Percentiles rank a stretch among this genome's conserved stretches.
Conservation (phyloP, 2,888 invertebrate species). For the Ernsta delagoae region DNA sequence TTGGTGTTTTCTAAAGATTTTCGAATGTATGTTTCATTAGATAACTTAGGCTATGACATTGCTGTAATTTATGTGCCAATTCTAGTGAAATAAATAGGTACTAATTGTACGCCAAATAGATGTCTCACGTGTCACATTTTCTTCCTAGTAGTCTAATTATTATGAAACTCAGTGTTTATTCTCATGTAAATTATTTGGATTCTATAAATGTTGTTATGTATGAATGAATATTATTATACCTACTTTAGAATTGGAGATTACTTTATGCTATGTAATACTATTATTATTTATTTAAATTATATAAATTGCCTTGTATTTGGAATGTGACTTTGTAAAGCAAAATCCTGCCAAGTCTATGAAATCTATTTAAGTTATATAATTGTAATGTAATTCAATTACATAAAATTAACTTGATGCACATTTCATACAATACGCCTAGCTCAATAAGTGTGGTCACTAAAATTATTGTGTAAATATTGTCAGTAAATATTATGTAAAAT, state of each 20-base stretch:
- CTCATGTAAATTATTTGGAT: slow-evolving; percentile 48
- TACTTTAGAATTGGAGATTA: slow-evolving; percentile 62
- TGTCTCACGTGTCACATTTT: slow-evolving; percentile 45
- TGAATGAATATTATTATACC: slow-evolving; percentile 42
- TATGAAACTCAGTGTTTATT: slow-evolving; percentile 38
- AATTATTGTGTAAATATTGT: slow-evolving; percentile 83
- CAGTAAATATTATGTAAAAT: slow-evolving; percentile 83
- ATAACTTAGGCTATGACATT: slow-evolving; percentile 55
- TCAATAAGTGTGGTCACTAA: slow-evolving; percentile 84
- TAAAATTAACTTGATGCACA: slow-evolving; percentile 73
- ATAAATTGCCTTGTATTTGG: slow-evolving; percentile 59
- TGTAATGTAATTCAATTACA: slow-evolving; percentile 80
- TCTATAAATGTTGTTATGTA: slow-evolving; percentile 42
- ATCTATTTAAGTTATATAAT: slow-evolving; percentile 52
- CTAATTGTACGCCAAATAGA: slow-evolving; percentile 54
- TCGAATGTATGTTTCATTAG: slow-evolving; percentile 45
- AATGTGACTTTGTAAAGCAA: slow-evolving; percentile 76
- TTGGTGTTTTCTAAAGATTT: slow-evolving; percentile 49
- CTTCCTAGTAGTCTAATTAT: slow-evolving; percentile 45
- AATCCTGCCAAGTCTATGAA: slow-evolving; percentile 79
- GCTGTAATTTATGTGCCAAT: slow-evolving; percentile 68
- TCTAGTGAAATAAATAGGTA: slow-evolving; percentile 59
- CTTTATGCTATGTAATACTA: slow-evolving; percentile 55
- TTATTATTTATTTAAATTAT: slow-evolving; percentile 54
- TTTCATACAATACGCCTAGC: slow-evolving; percentile 82